A percentile compares a stretch with the other conserved stretches of the same genome.
phyloP scores from a whole-genome alignment of 1,140 invertebrate genomes.

The Nephotettix cincticeps region DNA sequence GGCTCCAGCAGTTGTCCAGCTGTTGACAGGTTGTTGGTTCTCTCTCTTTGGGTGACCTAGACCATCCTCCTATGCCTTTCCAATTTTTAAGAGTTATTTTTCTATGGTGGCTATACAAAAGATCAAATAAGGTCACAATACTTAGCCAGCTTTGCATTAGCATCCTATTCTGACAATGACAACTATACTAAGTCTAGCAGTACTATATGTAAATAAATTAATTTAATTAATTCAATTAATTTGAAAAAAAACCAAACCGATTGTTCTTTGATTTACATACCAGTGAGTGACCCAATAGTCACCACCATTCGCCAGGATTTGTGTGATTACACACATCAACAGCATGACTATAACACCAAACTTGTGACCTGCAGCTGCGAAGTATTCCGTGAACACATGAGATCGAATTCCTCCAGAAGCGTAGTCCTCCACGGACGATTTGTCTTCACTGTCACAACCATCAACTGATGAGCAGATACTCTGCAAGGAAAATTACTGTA shows the following conservation, averaged over 20 bases:
- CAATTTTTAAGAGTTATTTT: too few species aligned
- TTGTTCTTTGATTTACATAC: conserved; percentile 49
- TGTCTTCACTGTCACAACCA: conserved; percentile 2
- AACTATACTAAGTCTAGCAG: too few species aligned
- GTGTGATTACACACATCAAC: conserved; percentile 62
- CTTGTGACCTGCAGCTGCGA: conserved; percentile 62
- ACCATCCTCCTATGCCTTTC: too few species aligned
- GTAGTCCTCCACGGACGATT: conserved; percentile 28
- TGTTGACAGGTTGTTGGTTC: too few species aligned
- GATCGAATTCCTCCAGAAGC: conserved; percentile 43
- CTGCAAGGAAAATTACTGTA: too few species aligned
- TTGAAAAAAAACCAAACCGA: background rate
- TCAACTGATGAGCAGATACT: conserved; percentile 32
- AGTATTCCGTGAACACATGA: conserved; percentile 52
- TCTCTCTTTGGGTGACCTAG: too few species aligned
- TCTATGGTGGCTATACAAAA: too few species aligned
- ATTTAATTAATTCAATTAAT: background rate
- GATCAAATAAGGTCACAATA: too few species aligned
- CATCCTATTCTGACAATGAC: too few species aligned
- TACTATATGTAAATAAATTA: too few species aligned
- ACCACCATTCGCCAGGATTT: conserved; percentile 63
- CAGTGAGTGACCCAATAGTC: conserved; percentile 77
- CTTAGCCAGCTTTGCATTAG: too few species aligned
- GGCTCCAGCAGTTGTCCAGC: too few species aligned
- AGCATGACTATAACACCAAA: conserved; percentile 56